Percentiles rank a stretch among this genome's conserved stretches.
Evolutionary conservation across 2,888 invertebrate genomes (phyloP).

Genomic region (Caenorhabditis doughertyi): DNA sequence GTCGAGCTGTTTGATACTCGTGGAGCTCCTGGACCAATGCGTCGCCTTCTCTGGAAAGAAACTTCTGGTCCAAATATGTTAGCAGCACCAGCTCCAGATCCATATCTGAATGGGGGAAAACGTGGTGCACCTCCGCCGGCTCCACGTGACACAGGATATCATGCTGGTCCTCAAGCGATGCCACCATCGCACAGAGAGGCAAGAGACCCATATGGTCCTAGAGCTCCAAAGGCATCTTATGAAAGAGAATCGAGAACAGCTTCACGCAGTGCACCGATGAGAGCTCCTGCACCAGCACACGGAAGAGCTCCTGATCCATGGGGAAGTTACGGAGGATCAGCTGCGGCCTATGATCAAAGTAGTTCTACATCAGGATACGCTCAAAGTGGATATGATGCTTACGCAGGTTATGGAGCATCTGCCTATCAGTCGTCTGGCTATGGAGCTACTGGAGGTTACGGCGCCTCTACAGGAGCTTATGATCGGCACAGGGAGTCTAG

Average conservation of each 20-base stretch:
- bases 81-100: slow-evolving; percentile 55
- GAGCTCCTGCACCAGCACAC: slow-evolving; percentile 18
- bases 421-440: slow-evolving; percentile 1
- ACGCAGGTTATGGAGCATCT: slow-evolving; percentile 21
- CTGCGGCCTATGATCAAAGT: slow-evolving; percentile 16
- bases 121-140: slow-evolving; percentile 25
- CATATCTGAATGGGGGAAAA: slow-evolving; percentile 47
- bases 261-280: neutral
- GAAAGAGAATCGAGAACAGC: slow-evolving; percentile 5
- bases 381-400: neutral
- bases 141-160: slow-evolving; percentile 14
- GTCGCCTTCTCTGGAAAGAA: slow-evolving; percentile 66
- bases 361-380: neutral
- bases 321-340: slow-evolving; percentile 38
- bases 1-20: slow-evolving; percentile 91
- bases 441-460: neutral
- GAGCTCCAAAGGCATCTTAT: slow-evolving; percentile 8
- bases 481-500: slow-evolving; percentile 52
- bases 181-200: slow-evolving; percentile 25
- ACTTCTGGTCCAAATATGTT: slow-evolving; percentile 47
- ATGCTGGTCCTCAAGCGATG: slow-evolving; percentile 27
- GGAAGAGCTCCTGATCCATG: slow-evolving; percentile 44
- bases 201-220: slow-evolving; percentile 29
- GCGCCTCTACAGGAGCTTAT: slow-evolving; percentile 11
- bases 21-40: slow-evolving; percentile 68